Evolutionary conservation across 2,797 vertebrate species (phyloP).

Genomic region (Lacerta viridis): DNA sequence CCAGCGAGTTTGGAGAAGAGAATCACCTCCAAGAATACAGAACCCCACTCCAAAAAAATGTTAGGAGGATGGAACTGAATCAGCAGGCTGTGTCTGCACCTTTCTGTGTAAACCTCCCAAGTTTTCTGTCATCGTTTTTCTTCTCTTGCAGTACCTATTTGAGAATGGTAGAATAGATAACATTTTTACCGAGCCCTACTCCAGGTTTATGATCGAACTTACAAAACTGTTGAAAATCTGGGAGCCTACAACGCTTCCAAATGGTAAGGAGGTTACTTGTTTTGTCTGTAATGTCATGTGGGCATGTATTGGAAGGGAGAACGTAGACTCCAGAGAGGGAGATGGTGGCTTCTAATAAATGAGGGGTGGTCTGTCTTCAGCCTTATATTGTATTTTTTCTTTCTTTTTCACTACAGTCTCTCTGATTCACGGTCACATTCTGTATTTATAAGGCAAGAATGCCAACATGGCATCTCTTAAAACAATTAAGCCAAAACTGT

Average conservation of each 20-base stretch:
- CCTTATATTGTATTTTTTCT: background rate
- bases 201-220: conserved; percentile 94
- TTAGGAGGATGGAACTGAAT: conserved; percentile 33
- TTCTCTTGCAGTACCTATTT: conserved; percentile 90
- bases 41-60: too few relatives aligned
- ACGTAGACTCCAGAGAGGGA: background rate
- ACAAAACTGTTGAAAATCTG: conserved; percentile 91
- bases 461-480: too few relatives aligned
- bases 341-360: background rate
- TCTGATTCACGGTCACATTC: background rate
- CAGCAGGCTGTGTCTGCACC: conserved; percentile 43
- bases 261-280: conserved; percentile 85
- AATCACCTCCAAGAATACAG: background rate
- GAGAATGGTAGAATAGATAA: conserved; percentile 98
- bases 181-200: conserved; percentile 97
- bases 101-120: conserved; percentile 60
- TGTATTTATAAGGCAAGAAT: background rate
- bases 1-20: background rate
- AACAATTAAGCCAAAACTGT: background rate
- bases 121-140: conserved; percentile 50
- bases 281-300: conserved; percentile 42
- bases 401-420: background rate
- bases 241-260: conserved; percentile 90
- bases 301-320: conserved; percentile 12
- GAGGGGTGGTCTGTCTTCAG: background rate